These are phyloP conservation scores for Carposina sasakii DNA, from an alignment of 1,140 invertebrate genomes.

Conservation along the genomic window DNA sequence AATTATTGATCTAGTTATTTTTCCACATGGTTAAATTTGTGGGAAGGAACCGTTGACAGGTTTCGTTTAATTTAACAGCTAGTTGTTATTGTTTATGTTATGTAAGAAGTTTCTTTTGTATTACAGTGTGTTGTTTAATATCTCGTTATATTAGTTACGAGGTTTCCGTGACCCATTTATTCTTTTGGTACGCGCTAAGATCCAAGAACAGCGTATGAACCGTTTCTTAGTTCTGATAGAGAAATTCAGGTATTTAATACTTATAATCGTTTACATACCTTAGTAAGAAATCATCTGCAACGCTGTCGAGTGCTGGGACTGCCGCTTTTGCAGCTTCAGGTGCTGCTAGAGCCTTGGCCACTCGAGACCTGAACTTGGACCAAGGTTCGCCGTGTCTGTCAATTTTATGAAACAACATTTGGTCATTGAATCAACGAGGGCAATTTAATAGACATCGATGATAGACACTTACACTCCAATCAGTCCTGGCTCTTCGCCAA, in stretches of 20 bases:
- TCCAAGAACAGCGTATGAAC: too few relatives aligned
- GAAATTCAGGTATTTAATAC: too few relatives aligned
- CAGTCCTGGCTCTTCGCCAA: slow-evolving; percentile 80
- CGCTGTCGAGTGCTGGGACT: slow-evolving; percentile 80
- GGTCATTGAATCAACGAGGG: slow-evolving; percentile 1
- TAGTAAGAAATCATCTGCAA: slow-evolving; percentile 80
- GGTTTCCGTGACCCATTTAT: too few relatives aligned
- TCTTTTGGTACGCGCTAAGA: too few relatives aligned
- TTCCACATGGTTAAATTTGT: slow-evolving; percentile 12
- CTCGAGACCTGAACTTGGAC: slow-evolving; percentile 85
- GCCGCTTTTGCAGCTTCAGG: slow-evolving; percentile 84
- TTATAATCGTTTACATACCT: slow-evolving; percentile 72
- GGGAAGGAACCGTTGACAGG: slow-evolving; percentile 10
- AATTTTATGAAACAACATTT: slow-evolving; percentile 16
- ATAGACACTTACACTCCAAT: slow-evolving; percentile 82
- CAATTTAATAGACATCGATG: neutral
- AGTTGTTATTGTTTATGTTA: too few relatives aligned
- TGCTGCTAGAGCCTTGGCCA: slow-evolving; percentile 87
- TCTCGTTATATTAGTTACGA: too few relatives aligned
- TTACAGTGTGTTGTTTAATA: too few relatives aligned
- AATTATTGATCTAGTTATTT: slow-evolving; percentile 22
- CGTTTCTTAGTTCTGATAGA: too few relatives aligned
- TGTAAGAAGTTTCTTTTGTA: too few relatives aligned
- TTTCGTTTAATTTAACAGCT: too few relatives aligned
- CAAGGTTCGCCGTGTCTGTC: slow-evolving; percentile 87